Base-by-base conservation (phyloP, 2,797 vertebrate species). In the Macropodus opercularis region DNA sequence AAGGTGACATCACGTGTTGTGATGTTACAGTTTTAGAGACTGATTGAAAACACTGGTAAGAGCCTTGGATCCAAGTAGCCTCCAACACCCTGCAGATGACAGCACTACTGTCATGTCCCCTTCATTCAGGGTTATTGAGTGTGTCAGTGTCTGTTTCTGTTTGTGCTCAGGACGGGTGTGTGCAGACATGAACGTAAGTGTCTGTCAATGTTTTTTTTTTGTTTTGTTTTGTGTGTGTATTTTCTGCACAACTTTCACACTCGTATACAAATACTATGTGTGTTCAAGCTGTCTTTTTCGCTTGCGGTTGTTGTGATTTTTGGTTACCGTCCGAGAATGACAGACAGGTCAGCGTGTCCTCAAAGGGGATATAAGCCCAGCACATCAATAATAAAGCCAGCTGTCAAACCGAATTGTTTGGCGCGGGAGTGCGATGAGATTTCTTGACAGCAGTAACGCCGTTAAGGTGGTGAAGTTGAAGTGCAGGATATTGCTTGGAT, bases 301-400 rank as follows among this genome's bases (percentile, higher is more conserved):
- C 72, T 83, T 50, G 17, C 5, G 27, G 69, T 29, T 81, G 60
- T 80, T 86, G 77, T 78, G 81, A 83, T n/a, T 80, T 53, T 73
- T 40, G 71, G 63, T 74, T 63, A 52, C 73, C 24, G 26, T 82
- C 44, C 53, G 56, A n/a, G n/a, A 79, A 62, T 76, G 84, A 83
- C 85, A 80, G 72, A 71, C 74, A 68, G 85, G 85, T 86, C 86
- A 81, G 40, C 18, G 46, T 29, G 40, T 83, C 80, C 80, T 84
- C 72, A 12, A 56, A 80, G 79, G 69, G 75, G n/a, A n/a, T n/a
- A 63, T 31, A 29, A 66, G 63, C 64, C 64, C 64, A 46, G 86
- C 72, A 49, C 80, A 73, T 83, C 78, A 71, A 75, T 82, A 83
- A 84, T 82, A 81, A 85, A 85, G 79, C 55, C 59, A 52, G 63